Evolutionary conservation across 2,113 vertebrate species (phyloP).

Genomic region (Emydura subglobosa): DNA sequence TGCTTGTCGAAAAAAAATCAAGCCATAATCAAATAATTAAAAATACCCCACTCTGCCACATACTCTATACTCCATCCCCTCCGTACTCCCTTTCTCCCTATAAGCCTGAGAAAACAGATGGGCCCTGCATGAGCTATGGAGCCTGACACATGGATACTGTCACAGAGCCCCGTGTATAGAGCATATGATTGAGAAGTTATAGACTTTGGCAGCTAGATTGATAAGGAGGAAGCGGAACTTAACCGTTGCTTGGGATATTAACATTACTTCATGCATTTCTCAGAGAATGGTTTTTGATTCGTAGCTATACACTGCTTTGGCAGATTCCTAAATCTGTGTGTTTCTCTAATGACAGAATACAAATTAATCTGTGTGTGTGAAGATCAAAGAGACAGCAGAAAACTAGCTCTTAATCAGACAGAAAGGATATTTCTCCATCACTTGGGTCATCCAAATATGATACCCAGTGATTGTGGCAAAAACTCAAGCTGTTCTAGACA

Average conservation of each 20-base stretch:
- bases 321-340: background rate
- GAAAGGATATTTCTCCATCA: background rate
- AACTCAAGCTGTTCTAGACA: background rate
- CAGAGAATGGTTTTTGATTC: slow-evolving; percentile 20
- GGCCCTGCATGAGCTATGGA: background rate
- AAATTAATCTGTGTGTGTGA: background rate
- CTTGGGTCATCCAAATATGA: background rate
- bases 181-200: slow-evolving; percentile 25
- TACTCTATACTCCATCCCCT: background rate
- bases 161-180: background rate
- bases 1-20: background rate
- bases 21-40: background rate
- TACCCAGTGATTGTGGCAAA: background rate
- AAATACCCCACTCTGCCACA: background rate
- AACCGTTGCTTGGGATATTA: slow-evolving; percentile 52
- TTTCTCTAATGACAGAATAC: background rate
- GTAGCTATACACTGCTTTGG: background rate
- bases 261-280: slow-evolving; percentile 53
- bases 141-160: background rate
- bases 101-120: background rate
- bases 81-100: background rate
- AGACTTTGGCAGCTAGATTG: slow-evolving; percentile 51
- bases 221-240: slow-evolving; percentile 36
- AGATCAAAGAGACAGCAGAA: background rate
- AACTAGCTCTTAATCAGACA: background rate